Base-by-base conservation (phyloP, 1,140 invertebrate genomes). In the Anadara kagoshimensis region DNA sequence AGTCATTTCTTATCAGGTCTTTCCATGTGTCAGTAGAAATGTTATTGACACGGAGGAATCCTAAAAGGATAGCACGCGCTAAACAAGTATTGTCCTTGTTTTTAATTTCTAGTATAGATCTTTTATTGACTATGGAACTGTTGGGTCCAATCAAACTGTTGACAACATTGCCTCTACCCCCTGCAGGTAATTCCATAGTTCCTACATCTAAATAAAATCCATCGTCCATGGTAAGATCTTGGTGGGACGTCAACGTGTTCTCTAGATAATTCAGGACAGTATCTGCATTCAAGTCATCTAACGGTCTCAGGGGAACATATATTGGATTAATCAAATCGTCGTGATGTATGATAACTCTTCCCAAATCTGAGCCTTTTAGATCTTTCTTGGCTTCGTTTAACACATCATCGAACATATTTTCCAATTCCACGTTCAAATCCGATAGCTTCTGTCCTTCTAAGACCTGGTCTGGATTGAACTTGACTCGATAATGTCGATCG, bases 401-500 rank as follows among this genome's bases (percentile, higher is more conserved):
- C 22, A 71, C n/a, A 29, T 71, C 59, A 20, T 71, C 61, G 26
- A 64, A 71, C 69, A 71, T 71, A 10, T 64, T 22, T 14, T 71
- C 26, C 24, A 71, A 56, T 20, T 69, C 43, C 10, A 26, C 47
- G 26, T 47, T 22, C 18, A 69, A 47, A 44, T 69, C 56, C 29
- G 43, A 22, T 22, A 68, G n/a, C 45, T 58, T 68, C 16, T 68
- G 18, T 8, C 54, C 66, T 24, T 43, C 8, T 36, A 36, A 36
- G 29, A 36, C 29, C 29, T 36, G 29, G 7, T 36, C 29, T 3
- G 29, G 29, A 36, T 36, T 36, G 29, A 36, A 36, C 29, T 36
- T 36, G 7, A 36, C 29, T 36, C 29, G 29, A 36, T 36, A 36
- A 36, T 36, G 29, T 7, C 29, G 29, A 36, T 36, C 29, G 29